These are phyloP conservation scores for Bombus fervidus DNA, from an alignment of 1,140 invertebrate species.

Conservation along the genomic window DNA sequence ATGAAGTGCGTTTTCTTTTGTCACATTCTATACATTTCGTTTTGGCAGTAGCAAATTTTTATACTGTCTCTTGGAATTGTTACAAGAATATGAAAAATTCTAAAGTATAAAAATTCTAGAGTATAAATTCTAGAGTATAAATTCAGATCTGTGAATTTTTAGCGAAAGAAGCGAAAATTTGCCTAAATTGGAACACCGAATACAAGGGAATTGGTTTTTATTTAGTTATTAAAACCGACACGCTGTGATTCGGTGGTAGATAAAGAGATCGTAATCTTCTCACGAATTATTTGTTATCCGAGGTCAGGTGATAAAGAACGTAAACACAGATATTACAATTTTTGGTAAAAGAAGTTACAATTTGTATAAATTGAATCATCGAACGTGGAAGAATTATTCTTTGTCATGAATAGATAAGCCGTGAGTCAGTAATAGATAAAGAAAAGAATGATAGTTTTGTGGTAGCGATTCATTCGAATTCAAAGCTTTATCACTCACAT, in stretches of 20 bases:
- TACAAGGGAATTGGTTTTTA: neutral
- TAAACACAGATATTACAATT: neutral
- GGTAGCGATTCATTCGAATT: neutral
- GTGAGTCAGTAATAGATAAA: neutral
- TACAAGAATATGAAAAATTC: no score
- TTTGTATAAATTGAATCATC: no score
- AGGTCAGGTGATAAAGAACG: neutral
- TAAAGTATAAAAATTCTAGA: no score
- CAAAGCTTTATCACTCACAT: neutral
- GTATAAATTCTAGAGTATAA: no score
- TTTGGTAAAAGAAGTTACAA: neutral
- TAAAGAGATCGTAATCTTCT: neutral
- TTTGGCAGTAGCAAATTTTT: no score
- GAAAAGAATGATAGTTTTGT: no score
- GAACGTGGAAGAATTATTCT: neutral
- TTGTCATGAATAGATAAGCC: neutral
- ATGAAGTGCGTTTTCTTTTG: conserved; percentile 3
- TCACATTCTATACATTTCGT: no score
- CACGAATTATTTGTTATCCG: neutral
- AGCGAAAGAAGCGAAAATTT: no score
- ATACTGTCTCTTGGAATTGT: no score
- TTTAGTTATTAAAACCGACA: neutral
- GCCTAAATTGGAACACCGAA: neutral
- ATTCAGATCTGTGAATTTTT: no score
- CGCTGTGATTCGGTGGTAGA: neutral